Base-by-base conservation (phyloP, 2,113 vertebrate species). In the Axis porcinus region DNA sequence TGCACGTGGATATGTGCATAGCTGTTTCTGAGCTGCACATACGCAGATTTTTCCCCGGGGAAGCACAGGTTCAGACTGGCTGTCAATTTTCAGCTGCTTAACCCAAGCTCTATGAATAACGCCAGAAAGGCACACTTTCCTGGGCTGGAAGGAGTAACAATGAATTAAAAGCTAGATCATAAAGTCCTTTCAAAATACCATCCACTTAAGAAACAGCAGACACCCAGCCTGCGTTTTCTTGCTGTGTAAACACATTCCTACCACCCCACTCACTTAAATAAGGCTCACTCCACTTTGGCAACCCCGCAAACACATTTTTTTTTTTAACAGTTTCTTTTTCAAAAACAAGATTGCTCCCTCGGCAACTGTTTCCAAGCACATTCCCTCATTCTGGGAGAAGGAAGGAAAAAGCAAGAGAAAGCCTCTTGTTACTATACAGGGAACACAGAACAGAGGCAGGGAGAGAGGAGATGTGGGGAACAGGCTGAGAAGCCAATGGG, bases 341-440 rank as follows among this genome's bases (percentile, higher is more conserved):
- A 96, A 98, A 98, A 97, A 96, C 95, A 98, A 97, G 96, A 98
- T 96, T 97, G 97, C 96, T 98, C 95, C 98, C 97, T 94, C 86
- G 15, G 98, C 96, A 97, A 98, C 98, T 96, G 97, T 98, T 98
- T 97, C 98, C 84, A 98, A 98, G 97, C 89, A 95, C 89, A 96
- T 90, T 89, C 86, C 43, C 91, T 96, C 93, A 57, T 96, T 95
- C 86, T 57, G 81, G 58, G 92, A 97, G 92, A 96, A 36, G 21
- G 57, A 88, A 93, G 79, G 60, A 83, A 89, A 87, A 79, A 57
- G 76, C 76, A 93, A n/a, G 30, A 93, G 89, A 64, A 64, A 97
- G 79, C 8, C 36, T 91, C 55, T 76, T 92, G 93, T 94, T 85
- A 93, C 92, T 97, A 86, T 64, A 91, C 86, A 93, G 57, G 57